phyloP scores from a whole-genome alignment of 2,888 invertebrate species.

The Drosophila algonquin region DNA sequence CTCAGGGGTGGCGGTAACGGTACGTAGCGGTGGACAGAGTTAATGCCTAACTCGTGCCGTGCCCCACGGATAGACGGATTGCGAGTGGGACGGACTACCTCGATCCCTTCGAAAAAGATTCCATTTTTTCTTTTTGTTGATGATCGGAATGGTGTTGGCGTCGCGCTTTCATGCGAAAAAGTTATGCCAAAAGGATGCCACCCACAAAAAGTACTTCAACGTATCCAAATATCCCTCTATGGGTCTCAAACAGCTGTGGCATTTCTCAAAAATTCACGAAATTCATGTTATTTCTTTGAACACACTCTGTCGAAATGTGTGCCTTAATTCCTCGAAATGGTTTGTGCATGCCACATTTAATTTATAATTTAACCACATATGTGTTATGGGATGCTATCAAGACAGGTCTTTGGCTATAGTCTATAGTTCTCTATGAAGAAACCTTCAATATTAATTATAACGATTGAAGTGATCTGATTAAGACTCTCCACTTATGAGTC shows the following conservation, averaged over 20 bases:
- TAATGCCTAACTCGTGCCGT: constrained; percentile 36
- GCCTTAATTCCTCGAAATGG: too few species aligned
- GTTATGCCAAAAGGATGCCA: not conserved
- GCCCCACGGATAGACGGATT: constrained; percentile 20
- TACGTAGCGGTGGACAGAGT: constrained; percentile 14
- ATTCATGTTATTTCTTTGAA: not conserved
- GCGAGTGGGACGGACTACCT: not conserved
- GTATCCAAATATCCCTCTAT: not conserved
- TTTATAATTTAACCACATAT: not conserved
- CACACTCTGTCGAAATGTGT: not conserved
- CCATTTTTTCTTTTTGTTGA: constrained; percentile 18
- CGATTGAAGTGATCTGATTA: too few species aligned
- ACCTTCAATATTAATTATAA: too few species aligned
- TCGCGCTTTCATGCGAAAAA: not conserved
- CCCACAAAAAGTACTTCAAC: not conserved
- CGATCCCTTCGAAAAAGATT: constrained; percentile 33
- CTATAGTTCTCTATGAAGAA: too few species aligned
- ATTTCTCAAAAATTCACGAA: not conserved
- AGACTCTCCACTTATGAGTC: too few species aligned
- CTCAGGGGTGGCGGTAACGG: constrained; percentile 22
- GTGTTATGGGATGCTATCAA: not conserved
- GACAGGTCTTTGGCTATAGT: not conserved
- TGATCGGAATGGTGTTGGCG: not conserved
- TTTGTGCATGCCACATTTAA: not conserved
- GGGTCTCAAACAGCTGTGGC: not conserved